Evolutionary conservation across 2,888 invertebrate genomes (phyloP).

Genomic region (Periphyllus acericola): DNA sequence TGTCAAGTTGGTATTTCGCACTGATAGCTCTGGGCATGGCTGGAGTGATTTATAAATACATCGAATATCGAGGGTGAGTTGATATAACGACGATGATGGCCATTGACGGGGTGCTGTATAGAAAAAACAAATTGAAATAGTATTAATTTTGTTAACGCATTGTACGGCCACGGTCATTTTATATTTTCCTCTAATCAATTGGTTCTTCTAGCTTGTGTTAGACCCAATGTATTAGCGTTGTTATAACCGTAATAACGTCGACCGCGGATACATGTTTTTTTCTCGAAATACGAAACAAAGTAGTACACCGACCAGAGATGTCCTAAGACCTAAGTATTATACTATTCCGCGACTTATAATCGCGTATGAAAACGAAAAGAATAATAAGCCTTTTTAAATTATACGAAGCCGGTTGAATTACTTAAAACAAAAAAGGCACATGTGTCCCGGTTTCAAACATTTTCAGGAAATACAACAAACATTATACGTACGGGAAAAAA

Average conservation of each 20-base stretch:
- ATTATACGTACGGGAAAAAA: too few species aligned
- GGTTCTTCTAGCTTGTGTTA: background rate
- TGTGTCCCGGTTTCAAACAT: too few species aligned
- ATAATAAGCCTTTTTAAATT: too few species aligned
- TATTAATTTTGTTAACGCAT: background rate
- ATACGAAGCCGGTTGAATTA: too few species aligned
- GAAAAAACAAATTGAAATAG: background rate
- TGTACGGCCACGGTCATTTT: background rate
- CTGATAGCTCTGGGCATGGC: constrained; percentile 95
- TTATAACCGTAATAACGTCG: background rate
- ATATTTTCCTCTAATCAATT: background rate
- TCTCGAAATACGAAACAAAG: too few species aligned
- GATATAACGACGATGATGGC: background rate
- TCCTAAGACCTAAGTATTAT: background rate
- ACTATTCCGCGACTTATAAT: too few species aligned
- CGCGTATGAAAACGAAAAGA: too few species aligned
- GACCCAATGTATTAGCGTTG: background rate
- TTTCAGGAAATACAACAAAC: background rate
- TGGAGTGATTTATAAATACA: constrained; percentile 94
- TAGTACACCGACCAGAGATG: background rate
- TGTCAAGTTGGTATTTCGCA: constrained; percentile 97
- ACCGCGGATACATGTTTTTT: background rate
- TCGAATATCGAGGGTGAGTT: constrained; percentile 91
- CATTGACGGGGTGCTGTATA: background rate
- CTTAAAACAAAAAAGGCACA: too few species aligned